These are phyloP conservation scores for Thunnus maccoyii DNA, from an alignment of 2,113 vertebrate genomes.

Conservation along the genomic window DNA sequence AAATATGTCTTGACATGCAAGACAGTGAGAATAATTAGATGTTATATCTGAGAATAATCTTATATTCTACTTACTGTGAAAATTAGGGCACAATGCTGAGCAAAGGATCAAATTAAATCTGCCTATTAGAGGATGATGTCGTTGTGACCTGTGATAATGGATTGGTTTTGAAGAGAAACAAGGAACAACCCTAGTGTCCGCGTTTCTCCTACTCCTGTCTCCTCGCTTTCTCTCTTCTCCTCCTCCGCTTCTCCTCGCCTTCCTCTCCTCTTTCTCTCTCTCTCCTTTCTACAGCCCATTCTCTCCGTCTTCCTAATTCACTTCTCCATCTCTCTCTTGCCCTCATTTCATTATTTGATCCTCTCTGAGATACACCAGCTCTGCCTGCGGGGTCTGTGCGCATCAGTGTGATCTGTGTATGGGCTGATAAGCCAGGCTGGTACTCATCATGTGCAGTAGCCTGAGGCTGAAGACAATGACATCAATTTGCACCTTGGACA, in stretches of 20 bases:
- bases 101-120: conserved; percentile 10
- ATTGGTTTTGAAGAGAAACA: conserved; percentile 30
- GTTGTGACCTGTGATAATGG: conserved; percentile 27
- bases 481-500: conserved; percentile 67
- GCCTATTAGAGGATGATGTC: neutral
- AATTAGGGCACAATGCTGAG: neutral
- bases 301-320: conserved; percentile 48
- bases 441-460: conserved; percentile 73
- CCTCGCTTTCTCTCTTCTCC: neutral
- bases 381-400: conserved; percentile 69
- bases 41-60: neutral
- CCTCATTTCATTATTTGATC: conserved; percentile 78
- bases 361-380: conserved; percentile 70
- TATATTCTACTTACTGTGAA: neutral
- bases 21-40: neutral
- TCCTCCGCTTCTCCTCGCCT: neutral
- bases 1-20: neutral
- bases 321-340: conserved; percentile 54
- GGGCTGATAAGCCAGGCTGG: conserved; percentile 71
- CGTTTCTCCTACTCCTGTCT: conserved; percentile 3
- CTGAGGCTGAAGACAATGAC: conserved; percentile 73
- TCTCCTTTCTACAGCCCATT: conserved; percentile 33
- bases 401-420: conserved; percentile 77
- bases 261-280: conserved; percentile 1
- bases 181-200: neutral